Base-by-base conservation (phyloP, 2,888 invertebrate species). In the Orthosia gothica region DNA sequence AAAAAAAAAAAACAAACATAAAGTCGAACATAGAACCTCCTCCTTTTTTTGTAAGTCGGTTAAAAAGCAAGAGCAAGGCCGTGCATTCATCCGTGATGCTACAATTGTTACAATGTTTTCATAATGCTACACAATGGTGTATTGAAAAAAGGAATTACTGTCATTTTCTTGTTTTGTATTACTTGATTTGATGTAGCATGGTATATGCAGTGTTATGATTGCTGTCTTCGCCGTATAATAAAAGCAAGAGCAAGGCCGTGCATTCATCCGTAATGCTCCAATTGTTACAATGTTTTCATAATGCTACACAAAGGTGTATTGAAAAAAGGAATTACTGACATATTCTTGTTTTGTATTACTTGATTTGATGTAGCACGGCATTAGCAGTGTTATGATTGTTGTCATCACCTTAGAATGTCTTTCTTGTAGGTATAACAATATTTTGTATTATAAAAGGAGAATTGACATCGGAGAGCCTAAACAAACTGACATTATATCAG, bases 201-300 rank as follows among this genome's bases (percentile, higher is more conserved):
- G 40, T 1, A 40, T 40, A 9, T 1, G 26, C 5, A 12, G 15
- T 50, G 18, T 57, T 50, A 26, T 32, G 57, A n/a, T 64, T 52
- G 52, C 13, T 23, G 57, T 57, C 2, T 57, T 50, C 4, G 16
- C 9, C 9, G 9, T 57, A 3, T n/a, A n/a, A n/a, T n/a, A n/a
- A 20, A 49, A 63, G 52, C 54, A 54, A 77, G 54, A 64, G 40
- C 58, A 40, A 58, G 58, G 50, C 3, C 11, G n/a, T 16, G 55
- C 76, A 57, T 50, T 76, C 76, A 55, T 54, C 70, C 76, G 59
- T 70, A 59, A 54, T 18, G 52, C 18, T 18, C 47, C 54, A 32
- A 26, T 26, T 15, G 32, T 20, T 16, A 63, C 62, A 26, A 32
- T 23, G 50, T 26, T 59, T 11, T 15, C 18, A 20, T 26, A 20